Conservation (phyloP, 1,140 invertebrate species). For the Nixonia krombeini region DNA sequence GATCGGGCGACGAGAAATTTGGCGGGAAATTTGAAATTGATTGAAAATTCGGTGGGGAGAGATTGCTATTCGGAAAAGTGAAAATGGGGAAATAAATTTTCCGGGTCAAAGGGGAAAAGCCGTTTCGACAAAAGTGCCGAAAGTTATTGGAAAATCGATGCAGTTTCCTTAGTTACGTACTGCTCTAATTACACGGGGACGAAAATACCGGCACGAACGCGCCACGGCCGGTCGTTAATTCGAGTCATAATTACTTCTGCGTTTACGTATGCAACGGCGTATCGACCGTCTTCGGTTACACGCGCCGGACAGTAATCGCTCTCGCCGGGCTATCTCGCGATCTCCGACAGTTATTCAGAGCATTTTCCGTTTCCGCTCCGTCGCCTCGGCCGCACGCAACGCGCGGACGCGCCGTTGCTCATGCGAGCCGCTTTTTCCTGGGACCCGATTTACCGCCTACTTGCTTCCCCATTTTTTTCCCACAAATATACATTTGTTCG, state of each 20-base stretch:
- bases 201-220: slow-evolving; percentile 30
- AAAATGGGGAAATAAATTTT: too few relatives aligned
- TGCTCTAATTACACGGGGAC: slow-evolving; percentile 32
- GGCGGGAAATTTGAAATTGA: too few relatives aligned
- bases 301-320: slow-evolving; percentile 31
- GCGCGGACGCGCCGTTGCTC: not conserved
- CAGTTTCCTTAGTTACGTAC: slow-evolving; percentile 32
- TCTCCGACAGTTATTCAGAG: slow-evolving; percentile 22
- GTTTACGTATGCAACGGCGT: slow-evolving; percentile 4
- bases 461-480: too few relatives aligned
- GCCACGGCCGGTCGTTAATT: slow-evolving; percentile 27
- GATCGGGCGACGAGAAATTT: too few relatives aligned
- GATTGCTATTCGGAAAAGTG: too few relatives aligned
- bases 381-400: not conserved
- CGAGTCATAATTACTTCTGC: slow-evolving; percentile 23
- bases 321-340: slow-evolving; percentile 15
- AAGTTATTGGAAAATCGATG: slow-evolving; percentile 39
- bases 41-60: too few relatives aligned
- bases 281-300: slow-evolving; percentile 16
- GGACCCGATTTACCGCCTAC: too few relatives aligned
- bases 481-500: too few relatives aligned
- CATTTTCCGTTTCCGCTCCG: slow-evolving; percentile 6
- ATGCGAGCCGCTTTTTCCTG: not conserved
- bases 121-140: slow-evolving; percentile 30
- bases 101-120: too few relatives aligned